A percentile compares a stretch with the other conserved stretches of the same genome.
phyloP scores from a whole-genome alignment of 2,888 invertebrate species.

The Andrena trimmerana region DNA sequence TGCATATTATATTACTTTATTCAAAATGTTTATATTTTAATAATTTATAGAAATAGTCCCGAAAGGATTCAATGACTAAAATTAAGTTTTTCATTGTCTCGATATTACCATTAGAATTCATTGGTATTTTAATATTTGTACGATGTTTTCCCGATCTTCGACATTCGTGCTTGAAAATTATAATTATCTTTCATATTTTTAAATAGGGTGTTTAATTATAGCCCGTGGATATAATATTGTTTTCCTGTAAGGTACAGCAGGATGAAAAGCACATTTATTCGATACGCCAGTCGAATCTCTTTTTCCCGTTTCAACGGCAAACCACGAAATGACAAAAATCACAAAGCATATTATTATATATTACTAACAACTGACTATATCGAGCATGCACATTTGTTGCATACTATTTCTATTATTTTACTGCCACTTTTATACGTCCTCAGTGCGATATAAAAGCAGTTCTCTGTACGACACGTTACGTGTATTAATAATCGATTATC shows the following conservation, averaged over 20 bases:
- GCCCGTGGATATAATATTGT: not conserved
- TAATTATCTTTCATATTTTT: not conserved
- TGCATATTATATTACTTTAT: too few relatives aligned
- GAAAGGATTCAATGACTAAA: too few relatives aligned
- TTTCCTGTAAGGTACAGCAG: not conserved
- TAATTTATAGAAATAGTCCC: too few relatives aligned
- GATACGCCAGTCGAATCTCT: not conserved
- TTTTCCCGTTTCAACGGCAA: not conserved
- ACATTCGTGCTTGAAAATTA: not conserved
- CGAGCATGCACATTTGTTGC: not conserved
- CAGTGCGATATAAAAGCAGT: constrained; percentile 22
- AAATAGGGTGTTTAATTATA: not conserved
- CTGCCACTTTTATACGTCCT: constrained; percentile 20
- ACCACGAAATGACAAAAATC: not conserved
- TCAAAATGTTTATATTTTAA: too few relatives aligned
- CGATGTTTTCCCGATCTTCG: too few relatives aligned
- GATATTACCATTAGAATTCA: too few relatives aligned
- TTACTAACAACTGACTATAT: not conserved
- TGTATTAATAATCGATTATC: constrained; percentile 56
- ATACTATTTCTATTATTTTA: constrained; percentile 13
- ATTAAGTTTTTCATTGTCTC: too few relatives aligned
- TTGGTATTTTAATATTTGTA: too few relatives aligned
- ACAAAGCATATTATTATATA: not conserved
- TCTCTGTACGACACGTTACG: constrained; percentile 7
- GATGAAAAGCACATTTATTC: not conserved